Percentiles rank a stretch among this genome's conserved stretches.
Evolutionary conservation across 1,140 invertebrate genomes (phyloP).

Genomic region (Venturia canescens): DNA sequence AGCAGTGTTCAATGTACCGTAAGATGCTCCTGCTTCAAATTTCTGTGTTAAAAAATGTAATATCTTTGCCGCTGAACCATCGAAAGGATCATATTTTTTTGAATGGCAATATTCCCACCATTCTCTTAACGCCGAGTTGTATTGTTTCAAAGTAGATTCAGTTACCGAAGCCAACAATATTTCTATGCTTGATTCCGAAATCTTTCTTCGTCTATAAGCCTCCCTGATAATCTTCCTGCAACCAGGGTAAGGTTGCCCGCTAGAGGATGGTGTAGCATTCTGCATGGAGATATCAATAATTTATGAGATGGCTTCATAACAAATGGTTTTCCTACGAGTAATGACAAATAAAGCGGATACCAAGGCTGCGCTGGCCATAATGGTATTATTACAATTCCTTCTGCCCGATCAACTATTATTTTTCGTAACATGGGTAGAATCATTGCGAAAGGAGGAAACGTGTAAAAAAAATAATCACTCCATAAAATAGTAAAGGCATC

Average conservation of each 20-base stretch:
- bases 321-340: neutral
- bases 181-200: neutral
- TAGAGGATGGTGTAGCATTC: constrained; percentile 30
- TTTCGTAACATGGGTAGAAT: neutral
- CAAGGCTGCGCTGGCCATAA: constrained; percentile 37
- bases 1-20: constrained; percentile 27
- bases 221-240: constrained; percentile 28
- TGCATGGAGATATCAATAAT: constrained; percentile 43
- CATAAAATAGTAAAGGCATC: neutral
- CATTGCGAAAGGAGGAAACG: neutral
- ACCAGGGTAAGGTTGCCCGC: constrained; percentile 42
- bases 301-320: constrained; percentile 1
- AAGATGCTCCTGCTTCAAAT: neutral
- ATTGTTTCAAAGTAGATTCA: constrained; percentile 58
- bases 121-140: constrained; percentile 42
- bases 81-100: constrained; percentile 29
- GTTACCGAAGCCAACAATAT: constrained; percentile 54
- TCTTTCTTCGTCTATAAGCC: neutral
- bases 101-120: constrained; percentile 44
- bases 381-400: constrained; percentile 36
- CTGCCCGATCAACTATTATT: neutral
- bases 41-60: neutral
- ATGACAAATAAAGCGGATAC: constrained; percentile 22
- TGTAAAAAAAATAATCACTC: neutral
- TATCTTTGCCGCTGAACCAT: neutral